Evolutionary conservation across 2,797 vertebrate genomes (phyloP).

Genomic region (Myripristis jacobus): DNA sequence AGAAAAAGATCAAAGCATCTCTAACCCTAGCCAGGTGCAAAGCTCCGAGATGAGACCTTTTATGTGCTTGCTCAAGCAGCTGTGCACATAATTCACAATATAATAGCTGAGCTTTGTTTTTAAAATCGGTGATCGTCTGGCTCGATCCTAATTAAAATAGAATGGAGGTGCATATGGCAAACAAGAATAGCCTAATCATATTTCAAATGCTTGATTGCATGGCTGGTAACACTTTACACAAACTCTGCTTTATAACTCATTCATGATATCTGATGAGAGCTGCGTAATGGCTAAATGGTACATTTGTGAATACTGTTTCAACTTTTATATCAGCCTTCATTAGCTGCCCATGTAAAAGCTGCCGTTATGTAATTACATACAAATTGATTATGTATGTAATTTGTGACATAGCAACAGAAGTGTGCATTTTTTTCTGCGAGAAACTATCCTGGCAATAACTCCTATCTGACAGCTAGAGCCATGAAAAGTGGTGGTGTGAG

Average conservation of each 20-base stretch:
- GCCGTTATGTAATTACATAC: too few species aligned
- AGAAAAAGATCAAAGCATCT: constrained; percentile 78
- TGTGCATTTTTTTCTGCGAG: background rate
- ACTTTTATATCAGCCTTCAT: constrained; percentile 18
- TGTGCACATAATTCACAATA: constrained; percentile 49
- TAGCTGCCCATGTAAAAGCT: background rate
- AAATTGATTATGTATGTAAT: too few species aligned
- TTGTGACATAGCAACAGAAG: background rate
- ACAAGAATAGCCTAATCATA: constrained; percentile 46
- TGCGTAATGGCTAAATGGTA: constrained; percentile 34
- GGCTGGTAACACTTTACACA: constrained; percentile 31
- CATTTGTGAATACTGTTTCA: constrained; percentile 39
- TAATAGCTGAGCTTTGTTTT: constrained; percentile 48
- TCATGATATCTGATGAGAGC: constrained; percentile 28
- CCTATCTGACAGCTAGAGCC: constrained; percentile 13
- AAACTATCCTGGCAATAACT: background rate
- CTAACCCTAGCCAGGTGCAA: constrained; percentile 77
- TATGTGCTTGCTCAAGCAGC: constrained; percentile 60
- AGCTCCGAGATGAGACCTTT: constrained; percentile 65
- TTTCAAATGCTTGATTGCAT: constrained; percentile 45
- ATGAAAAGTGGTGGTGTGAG: constrained; percentile 6
- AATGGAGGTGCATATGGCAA: constrained; percentile 13
- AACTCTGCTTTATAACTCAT: constrained; percentile 24
- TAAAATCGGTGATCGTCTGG: constrained; percentile 27
- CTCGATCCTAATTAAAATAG: constrained; percentile 26